phyloP scores from a whole-genome alignment of 2,888 invertebrate genomes.

The Drosophila fulvimacula region DNA sequence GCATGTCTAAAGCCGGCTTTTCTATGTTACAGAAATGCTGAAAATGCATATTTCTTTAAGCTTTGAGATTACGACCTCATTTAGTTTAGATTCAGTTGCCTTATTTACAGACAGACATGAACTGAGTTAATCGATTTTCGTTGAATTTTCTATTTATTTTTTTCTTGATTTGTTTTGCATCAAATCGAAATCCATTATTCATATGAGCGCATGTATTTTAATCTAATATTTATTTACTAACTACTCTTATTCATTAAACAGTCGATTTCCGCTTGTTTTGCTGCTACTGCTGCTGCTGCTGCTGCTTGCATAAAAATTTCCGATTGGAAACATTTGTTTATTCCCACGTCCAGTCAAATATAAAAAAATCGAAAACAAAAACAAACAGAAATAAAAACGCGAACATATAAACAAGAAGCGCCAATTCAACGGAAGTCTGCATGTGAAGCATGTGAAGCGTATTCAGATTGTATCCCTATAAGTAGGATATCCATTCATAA shows the following conservation, averaged over 20 bases:
- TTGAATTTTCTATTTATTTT: neutral
- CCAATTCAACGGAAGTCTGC: constrained; percentile 47
- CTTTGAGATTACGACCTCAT: neutral
- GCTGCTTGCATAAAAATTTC: constrained; percentile 18
- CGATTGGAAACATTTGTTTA: constrained; percentile 40
- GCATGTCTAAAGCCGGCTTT: neutral
- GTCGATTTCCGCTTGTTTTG: constrained; percentile 36
- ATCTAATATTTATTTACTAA: constrained; percentile 49
- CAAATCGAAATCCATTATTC: constrained; percentile 28
- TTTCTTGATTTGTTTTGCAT: constrained; percentile 21
- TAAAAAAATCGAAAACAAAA: constrained; percentile 20
- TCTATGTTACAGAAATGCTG: neutral
- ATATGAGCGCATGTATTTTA: constrained; percentile 13
- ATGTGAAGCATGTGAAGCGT: too few relatives aligned
- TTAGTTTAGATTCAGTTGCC: neutral
- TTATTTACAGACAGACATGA: neutral
- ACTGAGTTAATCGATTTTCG: neutral
- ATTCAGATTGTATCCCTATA: constrained; percentile 31
- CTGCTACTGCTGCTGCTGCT: too few relatives aligned
- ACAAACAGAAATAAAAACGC: constrained; percentile 31
- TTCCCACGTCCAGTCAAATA: constrained; percentile 35
- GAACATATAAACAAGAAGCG: constrained; percentile 23
- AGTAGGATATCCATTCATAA: constrained; percentile 4
- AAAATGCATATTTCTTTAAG: neutral
- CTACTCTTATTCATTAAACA: constrained; percentile 33